Evolutionary conservation across 2,113 vertebrate species (phyloP).

Genomic region (Rhea pennata): DNA sequence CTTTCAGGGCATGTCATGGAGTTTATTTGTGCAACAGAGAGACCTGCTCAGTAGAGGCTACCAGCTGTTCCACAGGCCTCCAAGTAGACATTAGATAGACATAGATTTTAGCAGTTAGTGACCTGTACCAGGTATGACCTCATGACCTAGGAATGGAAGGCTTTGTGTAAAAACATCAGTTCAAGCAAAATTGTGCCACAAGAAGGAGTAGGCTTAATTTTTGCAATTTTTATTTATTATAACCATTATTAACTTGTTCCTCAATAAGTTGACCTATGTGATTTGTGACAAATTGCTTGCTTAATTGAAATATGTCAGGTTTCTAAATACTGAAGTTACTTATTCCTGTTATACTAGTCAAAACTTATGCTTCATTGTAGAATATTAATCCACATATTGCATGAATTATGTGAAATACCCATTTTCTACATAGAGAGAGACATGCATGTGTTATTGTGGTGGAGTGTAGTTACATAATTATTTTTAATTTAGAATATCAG

Average conservation of each 20-base stretch:
- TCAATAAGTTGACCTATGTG: conserved; percentile 42
- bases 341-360: conserved; percentile 58
- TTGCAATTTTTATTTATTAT: conserved; percentile 30
- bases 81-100: not conserved
- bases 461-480: conserved; percentile 82
- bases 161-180: not conserved
- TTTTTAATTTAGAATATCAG: conserved; percentile 82
- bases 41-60: not conserved
- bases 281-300: conserved; percentile 56
- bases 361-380: conserved; percentile 67
- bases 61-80: not conserved
- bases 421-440: conserved; percentile 73
- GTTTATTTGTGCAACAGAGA: not conserved
- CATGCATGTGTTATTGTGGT: conserved; percentile 72
- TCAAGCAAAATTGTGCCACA: not conserved
- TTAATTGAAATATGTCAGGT: conserved; percentile 65
- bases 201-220: conserved; percentile 1
- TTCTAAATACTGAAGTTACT: conserved; percentile 62
- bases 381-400: conserved; percentile 72
- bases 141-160: not conserved
- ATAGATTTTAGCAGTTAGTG: not conserved
- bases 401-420: conserved; percentile 61
- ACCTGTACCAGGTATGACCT: not conserved
- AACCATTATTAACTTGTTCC: conserved; percentile 21
- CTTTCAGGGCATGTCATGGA: not conserved